Conservation (phyloP, 2,797 vertebrate genomes). For the Sebastiscus tertius region DNA sequence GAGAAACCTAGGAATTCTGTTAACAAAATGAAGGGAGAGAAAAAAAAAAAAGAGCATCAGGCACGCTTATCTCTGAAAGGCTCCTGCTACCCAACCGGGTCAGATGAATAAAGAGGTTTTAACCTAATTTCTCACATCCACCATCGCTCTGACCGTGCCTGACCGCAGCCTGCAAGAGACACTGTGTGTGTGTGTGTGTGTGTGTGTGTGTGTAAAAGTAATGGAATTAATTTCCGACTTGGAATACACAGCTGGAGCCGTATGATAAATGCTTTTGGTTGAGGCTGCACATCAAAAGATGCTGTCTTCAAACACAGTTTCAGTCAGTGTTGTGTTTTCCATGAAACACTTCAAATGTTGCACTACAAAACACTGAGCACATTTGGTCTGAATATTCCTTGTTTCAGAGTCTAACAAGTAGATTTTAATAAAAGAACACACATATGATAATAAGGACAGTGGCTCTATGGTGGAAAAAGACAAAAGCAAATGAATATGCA, state of each 20-base stretch:
- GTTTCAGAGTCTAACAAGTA: slow-evolving; percentile 4
- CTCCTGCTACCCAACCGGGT: slow-evolving; percentile 69
- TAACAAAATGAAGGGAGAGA: slow-evolving; percentile 64
- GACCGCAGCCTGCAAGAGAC: slow-evolving; percentile 35
- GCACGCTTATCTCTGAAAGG: slow-evolving; percentile 74
- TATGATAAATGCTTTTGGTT: slow-evolving; percentile 13
- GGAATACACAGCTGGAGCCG: slow-evolving; percentile 28
- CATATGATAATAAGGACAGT: slow-evolving; percentile 8
- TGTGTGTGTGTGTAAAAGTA: slow-evolving; percentile 12
- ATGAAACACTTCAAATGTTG: slow-evolving; percentile 3
- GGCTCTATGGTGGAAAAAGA: slow-evolving; percentile 1
- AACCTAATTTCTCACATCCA: slow-evolving; percentile 76
- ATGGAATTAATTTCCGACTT: slow-evolving; percentile 46
- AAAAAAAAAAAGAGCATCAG: slow-evolving; percentile 65
- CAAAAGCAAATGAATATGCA: slow-evolving; percentile 35
- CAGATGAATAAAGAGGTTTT: slow-evolving; percentile 80
- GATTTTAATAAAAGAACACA: slow-evolving; percentile 11
- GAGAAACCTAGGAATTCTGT: slow-evolving; percentile 74
- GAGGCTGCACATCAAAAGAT: slow-evolving; percentile 25
- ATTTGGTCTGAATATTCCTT: not conserved
- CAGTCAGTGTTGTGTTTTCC: not conserved
- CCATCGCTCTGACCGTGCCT: slow-evolving; percentile 30
- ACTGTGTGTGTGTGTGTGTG: not conserved
- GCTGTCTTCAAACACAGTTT: slow-evolving; percentile 15
- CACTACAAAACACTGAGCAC: not conserved